These are phyloP conservation scores for Halcyon malimbica DNA, from an alignment of 2,113 vertebrate genomes.

Conservation along the genomic window DNA sequence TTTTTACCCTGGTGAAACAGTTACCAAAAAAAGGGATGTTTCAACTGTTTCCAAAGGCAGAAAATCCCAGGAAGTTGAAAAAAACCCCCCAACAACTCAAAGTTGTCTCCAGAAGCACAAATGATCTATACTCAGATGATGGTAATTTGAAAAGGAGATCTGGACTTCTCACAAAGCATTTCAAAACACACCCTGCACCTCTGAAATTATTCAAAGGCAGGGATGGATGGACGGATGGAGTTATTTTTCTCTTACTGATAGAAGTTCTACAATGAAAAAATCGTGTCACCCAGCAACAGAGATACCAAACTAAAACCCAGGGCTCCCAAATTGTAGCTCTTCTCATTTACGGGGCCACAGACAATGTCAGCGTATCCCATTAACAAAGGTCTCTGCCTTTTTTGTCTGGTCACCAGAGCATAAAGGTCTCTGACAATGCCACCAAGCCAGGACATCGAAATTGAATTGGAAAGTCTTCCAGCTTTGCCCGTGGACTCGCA, in stretches of 20 bases:
- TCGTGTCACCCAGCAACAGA: not conserved
- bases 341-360: not conserved
- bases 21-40: not conserved
- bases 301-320: fast-evolving
- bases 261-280: not conserved
- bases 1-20: not conserved
- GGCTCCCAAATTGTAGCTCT: fast-evolving
- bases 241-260: not conserved
- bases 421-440: fast-evolving
- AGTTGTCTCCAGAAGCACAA: not conserved
- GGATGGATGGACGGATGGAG: not conserved
- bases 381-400: not conserved
- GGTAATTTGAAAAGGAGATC: not conserved
- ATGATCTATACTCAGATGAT: too few species aligned
- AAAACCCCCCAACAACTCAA: too few species aligned
- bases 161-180: not conserved
- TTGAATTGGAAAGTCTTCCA: not conserved
- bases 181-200: not conserved
- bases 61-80: not conserved
- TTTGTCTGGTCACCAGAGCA: not conserved
- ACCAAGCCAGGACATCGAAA: not conserved
- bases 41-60: not conserved
- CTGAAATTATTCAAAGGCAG: not conserved
- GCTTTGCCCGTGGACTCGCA: not conserved
- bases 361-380: fast-evolving